Evolutionary conservation across 1,140 invertebrate species (phyloP).

Genomic region (Drosophila takahashii): DNA sequence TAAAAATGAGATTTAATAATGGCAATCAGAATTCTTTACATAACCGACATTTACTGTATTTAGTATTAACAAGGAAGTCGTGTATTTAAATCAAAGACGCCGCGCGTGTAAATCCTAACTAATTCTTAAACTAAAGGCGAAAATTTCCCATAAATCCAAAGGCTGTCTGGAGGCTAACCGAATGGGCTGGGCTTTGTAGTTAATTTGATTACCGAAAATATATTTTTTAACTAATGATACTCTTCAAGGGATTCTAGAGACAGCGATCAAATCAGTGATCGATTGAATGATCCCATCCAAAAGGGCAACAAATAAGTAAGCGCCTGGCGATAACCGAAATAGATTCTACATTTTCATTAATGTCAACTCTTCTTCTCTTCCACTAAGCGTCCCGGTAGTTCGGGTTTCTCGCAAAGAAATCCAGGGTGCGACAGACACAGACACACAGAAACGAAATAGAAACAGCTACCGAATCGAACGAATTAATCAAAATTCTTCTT

Average conservation of each 20-base stretch:
- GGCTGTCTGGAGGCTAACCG: background rate
- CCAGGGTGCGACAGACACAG: conserved; percentile 30
- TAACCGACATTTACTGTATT: conserved; percentile 1
- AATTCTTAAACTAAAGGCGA: conserved; percentile 4
- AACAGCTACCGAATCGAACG: conserved; percentile 51
- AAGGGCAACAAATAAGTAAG: conserved; percentile 51
- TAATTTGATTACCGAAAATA: conserved; percentile 19
- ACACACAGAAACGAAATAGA: conserved; percentile 28
- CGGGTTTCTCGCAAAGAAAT: conserved; percentile 43
- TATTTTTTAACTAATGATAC: conserved; percentile 34
- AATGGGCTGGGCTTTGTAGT: conserved; percentile 14
- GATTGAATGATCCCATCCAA: conserved; percentile 38
- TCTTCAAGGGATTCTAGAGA: conserved; percentile 48
- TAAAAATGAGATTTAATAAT: background rate
- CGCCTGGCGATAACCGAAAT: conserved; percentile 39
- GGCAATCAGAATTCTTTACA: background rate
- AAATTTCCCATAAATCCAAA: background rate
- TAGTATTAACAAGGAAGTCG: background rate
- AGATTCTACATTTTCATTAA: conserved; percentile 66
- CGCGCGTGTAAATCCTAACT: background rate
- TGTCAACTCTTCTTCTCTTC: conserved; percentile 71
- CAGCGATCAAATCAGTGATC: conserved; percentile 39
- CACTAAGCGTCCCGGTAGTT: conserved; percentile 57
- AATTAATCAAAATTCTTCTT: conserved; percentile 84
- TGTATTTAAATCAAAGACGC: background rate